A percentile compares a stretch with the other conserved stretches of the same genome.
Conservation (phyloP, 2,113 vertebrate genomes). For the Embiotoca jacksoni region DNA sequence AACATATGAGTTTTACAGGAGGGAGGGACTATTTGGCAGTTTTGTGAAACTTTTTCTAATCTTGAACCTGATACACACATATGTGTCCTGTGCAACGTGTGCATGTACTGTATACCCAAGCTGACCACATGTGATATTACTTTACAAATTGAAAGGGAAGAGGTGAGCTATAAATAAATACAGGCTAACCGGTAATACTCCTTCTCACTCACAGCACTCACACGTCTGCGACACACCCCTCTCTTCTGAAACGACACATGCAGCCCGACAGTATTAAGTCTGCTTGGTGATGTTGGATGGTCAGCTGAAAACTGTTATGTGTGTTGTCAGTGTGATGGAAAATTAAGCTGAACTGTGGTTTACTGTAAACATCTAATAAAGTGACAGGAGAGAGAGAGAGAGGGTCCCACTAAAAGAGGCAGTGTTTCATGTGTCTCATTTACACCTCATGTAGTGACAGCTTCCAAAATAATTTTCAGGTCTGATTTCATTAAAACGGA, state of each 20-base stretch:
- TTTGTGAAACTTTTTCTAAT: not conserved
- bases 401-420: not conserved
- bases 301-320: not conserved
- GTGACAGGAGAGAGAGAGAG: not conserved
- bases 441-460: constrained; percentile 7
- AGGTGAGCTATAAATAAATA: constrained; percentile 78
- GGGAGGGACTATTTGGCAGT: not conserved
- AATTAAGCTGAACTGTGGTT: constrained; percentile 16
- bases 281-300: not conserved
- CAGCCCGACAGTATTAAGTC: constrained; percentile 11
- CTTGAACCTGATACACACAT: constrained; percentile 20
- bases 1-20: constrained; percentile 45
- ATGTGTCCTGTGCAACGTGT: constrained; percentile 28
- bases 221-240: constrained; percentile 15
- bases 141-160: constrained; percentile 79
- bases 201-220: constrained; percentile 1
- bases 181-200: constrained; percentile 54
- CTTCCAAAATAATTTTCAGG: constrained; percentile 7
- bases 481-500: not conserved
- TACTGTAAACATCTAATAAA: constrained; percentile 40
- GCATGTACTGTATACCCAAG: constrained; percentile 26
- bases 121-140: constrained; percentile 61
- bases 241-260: constrained; percentile 27
- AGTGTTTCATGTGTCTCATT: constrained; percentile 25
- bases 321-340: constrained; percentile 4